These are phyloP conservation scores for Micrasema longulum DNA, from an alignment of 1,140 invertebrate species.

Conservation along the genomic window DNA sequence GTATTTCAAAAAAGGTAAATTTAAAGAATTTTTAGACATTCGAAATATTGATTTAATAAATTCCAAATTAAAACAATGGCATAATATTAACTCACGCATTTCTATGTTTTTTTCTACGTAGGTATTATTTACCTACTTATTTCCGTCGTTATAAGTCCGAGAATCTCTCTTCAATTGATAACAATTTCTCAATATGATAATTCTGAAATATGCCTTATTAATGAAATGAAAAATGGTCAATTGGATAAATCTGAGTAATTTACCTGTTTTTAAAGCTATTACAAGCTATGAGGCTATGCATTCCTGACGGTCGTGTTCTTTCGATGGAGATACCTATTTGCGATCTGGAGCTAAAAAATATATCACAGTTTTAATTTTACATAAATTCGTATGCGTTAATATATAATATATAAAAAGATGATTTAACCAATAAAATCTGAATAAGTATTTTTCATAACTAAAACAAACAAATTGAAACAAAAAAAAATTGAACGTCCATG, in stretches of 20 bases:
- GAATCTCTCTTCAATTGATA: not conserved
- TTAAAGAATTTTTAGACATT: too few relatives aligned
- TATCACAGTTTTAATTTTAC: not conserved
- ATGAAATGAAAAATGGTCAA: not conserved
- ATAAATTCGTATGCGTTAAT: not conserved
- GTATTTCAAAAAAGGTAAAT: too few relatives aligned
- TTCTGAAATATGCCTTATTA: not conserved
- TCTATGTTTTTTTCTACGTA: not conserved
- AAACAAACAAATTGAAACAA: too few relatives aligned
- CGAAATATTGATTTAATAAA: too few relatives aligned
- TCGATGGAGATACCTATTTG: constrained; percentile 69
- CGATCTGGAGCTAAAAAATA: constrained; percentile 56
- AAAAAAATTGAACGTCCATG: too few relatives aligned
- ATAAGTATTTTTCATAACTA: too few relatives aligned
- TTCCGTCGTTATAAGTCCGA: not conserved
- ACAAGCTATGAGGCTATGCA: constrained; percentile 80
- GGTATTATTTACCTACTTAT: not conserved
- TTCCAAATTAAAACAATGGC: not conserved
- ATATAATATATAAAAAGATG: not conserved
- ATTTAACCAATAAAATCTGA: not conserved
- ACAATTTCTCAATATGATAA: not conserved
- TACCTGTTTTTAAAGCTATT: constrained; percentile 79
- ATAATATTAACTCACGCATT: not conserved
- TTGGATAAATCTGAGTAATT: not conserved
- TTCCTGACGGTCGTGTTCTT: constrained; percentile 72